A percentile compares a stretch with the other conserved stretches of the same genome.
These are phyloP conservation scores for Vicugna pacos DNA, from an alignment of 2,113 vertebrate genomes.

Conservation along the genomic window DNA sequence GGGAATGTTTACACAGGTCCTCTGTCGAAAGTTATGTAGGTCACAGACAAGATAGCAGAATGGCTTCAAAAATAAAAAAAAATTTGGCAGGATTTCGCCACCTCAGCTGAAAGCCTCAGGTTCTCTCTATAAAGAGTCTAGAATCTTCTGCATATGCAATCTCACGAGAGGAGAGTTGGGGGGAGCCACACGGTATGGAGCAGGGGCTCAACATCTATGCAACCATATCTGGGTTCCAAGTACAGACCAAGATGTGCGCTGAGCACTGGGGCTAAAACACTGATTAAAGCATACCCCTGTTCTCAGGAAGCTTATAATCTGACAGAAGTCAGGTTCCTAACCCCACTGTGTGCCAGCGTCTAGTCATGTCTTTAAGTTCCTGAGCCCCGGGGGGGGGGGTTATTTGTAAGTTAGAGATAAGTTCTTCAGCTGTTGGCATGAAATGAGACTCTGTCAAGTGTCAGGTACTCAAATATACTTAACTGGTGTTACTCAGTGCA, in stretches of 20 bases:
- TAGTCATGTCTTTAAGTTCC: background rate
- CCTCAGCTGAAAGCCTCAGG: background rate
- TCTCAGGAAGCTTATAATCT: background rate
- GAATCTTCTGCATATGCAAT: background rate
- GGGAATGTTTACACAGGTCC: background rate
- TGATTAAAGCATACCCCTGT: background rate
- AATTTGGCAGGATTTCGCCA: background rate
- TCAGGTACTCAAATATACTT: background rate
- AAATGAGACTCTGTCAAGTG: background rate
- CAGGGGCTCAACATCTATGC: background rate
- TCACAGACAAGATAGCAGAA: background rate
- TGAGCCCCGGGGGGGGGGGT: background rate
- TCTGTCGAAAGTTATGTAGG: background rate
- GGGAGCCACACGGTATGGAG: background rate
- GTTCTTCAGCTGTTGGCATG: background rate
- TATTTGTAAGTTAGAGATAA: background rate
- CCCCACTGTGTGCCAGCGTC: background rate
- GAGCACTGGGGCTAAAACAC: background rate
- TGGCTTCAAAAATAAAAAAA: background rate
- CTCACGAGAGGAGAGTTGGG: background rate
- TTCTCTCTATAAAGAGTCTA: background rate
- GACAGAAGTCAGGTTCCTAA: background rate
- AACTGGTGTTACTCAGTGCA: background rate
- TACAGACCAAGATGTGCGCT: background rate
- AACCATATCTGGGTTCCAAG: background rate